Evolutionary conservation across 2,888 invertebrate species (phyloP), one percentile per base, ranked within the genome.

Genomic region (Pristionchus arcanus): DNA sequence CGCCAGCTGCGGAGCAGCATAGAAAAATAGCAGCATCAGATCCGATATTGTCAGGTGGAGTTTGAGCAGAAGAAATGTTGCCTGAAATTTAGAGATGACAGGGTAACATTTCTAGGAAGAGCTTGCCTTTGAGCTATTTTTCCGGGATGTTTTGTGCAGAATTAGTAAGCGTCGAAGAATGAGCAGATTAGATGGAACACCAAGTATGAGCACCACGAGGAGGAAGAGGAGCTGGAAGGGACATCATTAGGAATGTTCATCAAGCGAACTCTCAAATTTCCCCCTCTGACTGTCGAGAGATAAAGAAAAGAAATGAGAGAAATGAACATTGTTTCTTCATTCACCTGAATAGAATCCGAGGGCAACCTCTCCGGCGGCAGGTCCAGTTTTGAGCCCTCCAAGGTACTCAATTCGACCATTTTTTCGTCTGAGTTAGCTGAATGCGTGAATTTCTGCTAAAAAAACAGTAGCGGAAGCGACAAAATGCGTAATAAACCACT

Each of bases 1-100:
- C 15, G 91, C 89, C 5, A 94, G 90, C 83, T 94, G 94, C 16
- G 94, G 93, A 2, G 37, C n/a, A 0, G 89, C 89, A 13, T 74
- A 34, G 55, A 89, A 37, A 55, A 93, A 89, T 16, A 95, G 92
- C 13, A 95, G 90, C n/a, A 94, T 90, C 5, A 94, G 87, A 87
- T 95, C 95, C 37, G 93, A 93, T 85, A 95, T 91, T 91, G 94
- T 94, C 84, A 95, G 86, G 88, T 95, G 92, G 83, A 95, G 93
- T 89, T 94, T 94, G 49, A 95, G 91, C 90, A 95, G 92, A 0
- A 95, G 90, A 86, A 95, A 95, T 7, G 94, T 93, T 34, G 92
- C 92, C 94, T 94, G 88, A 81, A 94, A 89, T 4, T 1, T n/a
- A n/a, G n/a, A n/a, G n/a, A n/a, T n/a, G n/a, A n/a, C n/a, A n/a